Percentiles rank a stretch among this genome's conserved stretches.
These are phyloP conservation scores for Poliocrania exsul DNA, from an alignment of 2,797 vertebrate species.

Conservation along the genomic window DNA sequence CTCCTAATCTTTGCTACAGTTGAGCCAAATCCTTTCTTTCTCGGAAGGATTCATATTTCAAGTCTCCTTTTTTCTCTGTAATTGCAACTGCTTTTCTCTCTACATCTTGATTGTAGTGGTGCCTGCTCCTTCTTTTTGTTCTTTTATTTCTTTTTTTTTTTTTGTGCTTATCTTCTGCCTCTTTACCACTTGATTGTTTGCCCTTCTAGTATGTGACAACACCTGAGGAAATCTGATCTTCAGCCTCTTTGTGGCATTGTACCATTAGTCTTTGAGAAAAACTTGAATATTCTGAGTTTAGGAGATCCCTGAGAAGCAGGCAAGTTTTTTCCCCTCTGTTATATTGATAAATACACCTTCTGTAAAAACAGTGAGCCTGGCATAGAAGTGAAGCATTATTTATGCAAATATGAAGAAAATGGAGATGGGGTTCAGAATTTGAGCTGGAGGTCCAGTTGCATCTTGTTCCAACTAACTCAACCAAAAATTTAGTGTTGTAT, in stretches of 20 bases:
- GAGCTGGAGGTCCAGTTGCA: not conserved
- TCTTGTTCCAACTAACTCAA: not conserved
- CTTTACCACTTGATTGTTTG: not conserved
- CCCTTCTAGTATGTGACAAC: not conserved
- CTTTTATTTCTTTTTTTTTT: not conserved
- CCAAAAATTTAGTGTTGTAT: not conserved
- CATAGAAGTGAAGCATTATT: not conserved
- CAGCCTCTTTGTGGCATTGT: not conserved
- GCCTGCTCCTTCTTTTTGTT: not conserved
- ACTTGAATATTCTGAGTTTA: not conserved
- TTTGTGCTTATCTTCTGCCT: not conserved
- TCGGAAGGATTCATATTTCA: not conserved
- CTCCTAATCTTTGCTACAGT: not conserved
- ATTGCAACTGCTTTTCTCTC: not conserved
- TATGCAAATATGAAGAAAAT: not conserved
- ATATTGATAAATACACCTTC: not conserved
- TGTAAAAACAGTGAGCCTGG: not conserved
- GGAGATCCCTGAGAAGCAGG: not conserved
- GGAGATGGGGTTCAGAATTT: not conserved
- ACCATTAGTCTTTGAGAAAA: not conserved
- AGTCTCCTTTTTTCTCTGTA: not conserved
- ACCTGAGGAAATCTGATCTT: not conserved
- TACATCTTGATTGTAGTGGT: not conserved
- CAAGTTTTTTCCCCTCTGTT: not conserved
- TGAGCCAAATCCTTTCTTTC: conserved; percentile 9